phyloP scores from a whole-genome alignment of 2,888 invertebrate species.

The Tetrapedia diversipes region DNA sequence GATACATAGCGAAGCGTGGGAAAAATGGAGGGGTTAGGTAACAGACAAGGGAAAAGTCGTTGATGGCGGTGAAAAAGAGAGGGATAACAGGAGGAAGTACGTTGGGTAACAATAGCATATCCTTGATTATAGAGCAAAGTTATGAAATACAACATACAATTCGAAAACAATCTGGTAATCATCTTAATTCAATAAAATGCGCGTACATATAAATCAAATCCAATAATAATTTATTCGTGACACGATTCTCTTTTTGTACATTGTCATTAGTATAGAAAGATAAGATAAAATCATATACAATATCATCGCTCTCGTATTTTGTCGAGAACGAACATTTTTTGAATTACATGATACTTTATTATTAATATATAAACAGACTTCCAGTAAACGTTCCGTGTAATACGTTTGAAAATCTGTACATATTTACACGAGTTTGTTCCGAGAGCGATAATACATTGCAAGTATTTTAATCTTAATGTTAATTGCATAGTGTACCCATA shows the following conservation, averaged over 20 bases:
- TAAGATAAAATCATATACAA: slow-evolving; percentile 59
- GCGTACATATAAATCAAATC: slow-evolving; percentile 61
- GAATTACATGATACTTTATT: slow-evolving; percentile 53
- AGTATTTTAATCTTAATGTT: slow-evolving; percentile 50
- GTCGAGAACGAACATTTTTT: slow-evolving; percentile 32
- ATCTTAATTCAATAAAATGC: slow-evolving; percentile 55
- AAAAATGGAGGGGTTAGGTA: not conserved
- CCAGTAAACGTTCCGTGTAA: slow-evolving; percentile 59
- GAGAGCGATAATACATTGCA: slow-evolving; percentile 49
- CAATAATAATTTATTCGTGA: slow-evolving; percentile 70
- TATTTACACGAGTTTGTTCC: slow-evolving; percentile 65
- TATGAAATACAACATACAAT: slow-evolving; percentile 34
- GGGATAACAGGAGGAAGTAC: slow-evolving; percentile 60
- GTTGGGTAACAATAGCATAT: slow-evolving; percentile 60
- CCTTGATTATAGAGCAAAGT: slow-evolving; percentile 20
- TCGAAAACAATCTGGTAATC: slow-evolving; percentile 22
- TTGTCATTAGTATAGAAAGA: slow-evolving; percentile 58
- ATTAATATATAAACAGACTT: slow-evolving; percentile 64
- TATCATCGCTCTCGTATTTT: slow-evolving; percentile 47
- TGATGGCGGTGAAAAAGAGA: not conserved
- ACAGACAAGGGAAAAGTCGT: not conserved
- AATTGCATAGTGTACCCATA: slow-evolving; percentile 64
- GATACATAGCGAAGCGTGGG: slow-evolving; percentile 4
- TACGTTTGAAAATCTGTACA: slow-evolving; percentile 69
- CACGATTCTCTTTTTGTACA: slow-evolving; percentile 60